Base-by-base conservation (phyloP, 1,140 invertebrate genomes). In the Uloborus diversus region DNA sequence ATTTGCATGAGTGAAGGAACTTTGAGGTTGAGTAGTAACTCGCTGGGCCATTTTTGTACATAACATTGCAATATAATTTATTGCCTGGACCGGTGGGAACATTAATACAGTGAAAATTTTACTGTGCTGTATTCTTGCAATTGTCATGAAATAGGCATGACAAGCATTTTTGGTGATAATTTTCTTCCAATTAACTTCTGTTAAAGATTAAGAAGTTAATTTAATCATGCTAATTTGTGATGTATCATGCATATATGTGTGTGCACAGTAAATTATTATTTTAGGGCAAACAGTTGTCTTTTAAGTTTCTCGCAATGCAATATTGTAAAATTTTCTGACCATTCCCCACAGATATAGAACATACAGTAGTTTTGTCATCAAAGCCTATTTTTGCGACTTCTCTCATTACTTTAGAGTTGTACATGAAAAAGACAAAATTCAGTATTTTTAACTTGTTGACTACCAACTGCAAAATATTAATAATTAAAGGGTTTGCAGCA, bases 41-140 rank as follows among this genome's bases (percentile, higher is more conserved):
- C 32, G 56, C 30, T 78, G 47, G 17, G 17, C 57, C 62, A 78
- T 75, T 76, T 53, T 65, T 78, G 73, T 78, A 78, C 47, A 78
- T 78, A 78, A 17, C 37, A 30, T 78, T 28, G 73, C 73, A 65
- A 65, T 78, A 57, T 65, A 23, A 78, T 75, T 75, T 75, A 75
- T 78, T 78, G 73, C 61, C 47, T 61, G 61, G 49, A 78, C 37
- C 61, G 57, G 56, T 47, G 35, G 47, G 37, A 62, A 73, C 47
- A 53, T 23, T 56, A 33, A 56, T 17, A 35, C 62, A n/a, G n/a
- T n/a, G n/a, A n/a, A 78, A 56, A 73, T 61, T 70, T 78, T 62
- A 78, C 66, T n/a, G 66, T 66, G 25, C 30, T 64, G 59, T 78
- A 78, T 78, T n/a, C 23, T 73, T 57, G 73, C 7, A 66, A 51